A percentile compares a stretch with the other conserved stretches of the same genome.
phyloP scores from a whole-genome alignment of 2,797 vertebrate species.

The Moxostoma hubbsi region DNA sequence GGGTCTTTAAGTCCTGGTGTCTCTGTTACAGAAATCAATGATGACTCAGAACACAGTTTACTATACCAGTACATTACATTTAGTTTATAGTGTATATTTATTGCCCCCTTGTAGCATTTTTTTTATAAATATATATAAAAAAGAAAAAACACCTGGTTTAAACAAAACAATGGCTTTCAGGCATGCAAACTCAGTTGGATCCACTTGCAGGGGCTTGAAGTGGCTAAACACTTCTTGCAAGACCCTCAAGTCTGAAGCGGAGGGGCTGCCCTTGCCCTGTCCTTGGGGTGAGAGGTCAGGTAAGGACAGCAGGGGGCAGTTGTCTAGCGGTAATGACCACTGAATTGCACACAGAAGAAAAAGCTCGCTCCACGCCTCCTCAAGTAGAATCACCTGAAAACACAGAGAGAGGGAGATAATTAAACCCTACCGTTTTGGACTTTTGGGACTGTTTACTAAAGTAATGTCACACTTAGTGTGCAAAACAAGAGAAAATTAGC shows the following conservation, averaged over 20 bases:
- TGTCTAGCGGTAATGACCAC: conserved; percentile 93
- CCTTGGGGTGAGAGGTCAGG: conserved; percentile 80
- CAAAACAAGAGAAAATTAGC: too few species aligned
- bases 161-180: conserved; percentile 97
- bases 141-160: conserved; percentile 86
- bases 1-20: conserved; percentile 94
- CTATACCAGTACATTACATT: neutral
- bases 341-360: conserved; percentile 95
- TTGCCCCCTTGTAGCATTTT: neutral
- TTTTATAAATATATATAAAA: neutral
- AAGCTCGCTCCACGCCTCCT: conserved; percentile 94
- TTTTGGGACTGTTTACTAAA: too few species aligned
- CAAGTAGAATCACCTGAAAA: conserved; percentile 90
- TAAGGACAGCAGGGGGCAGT: conserved; percentile 88
- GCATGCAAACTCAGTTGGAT: conserved; percentile 97
- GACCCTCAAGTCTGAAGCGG: conserved; percentile 80
- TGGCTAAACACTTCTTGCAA: conserved; percentile 82
- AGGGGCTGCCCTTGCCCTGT: conserved; percentile 83
- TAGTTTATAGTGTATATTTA: neutral
- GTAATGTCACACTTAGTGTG: too few species aligned
- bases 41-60: neutral
- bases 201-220: conserved; percentile 83
- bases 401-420: conserved; percentile 1
- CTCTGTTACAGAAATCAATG: conserved; percentile 74
- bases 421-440: neutral